These are phyloP conservation scores for Altica lythri DNA, from an alignment of 2,888 invertebrate species.

Conservation along the genomic window DNA sequence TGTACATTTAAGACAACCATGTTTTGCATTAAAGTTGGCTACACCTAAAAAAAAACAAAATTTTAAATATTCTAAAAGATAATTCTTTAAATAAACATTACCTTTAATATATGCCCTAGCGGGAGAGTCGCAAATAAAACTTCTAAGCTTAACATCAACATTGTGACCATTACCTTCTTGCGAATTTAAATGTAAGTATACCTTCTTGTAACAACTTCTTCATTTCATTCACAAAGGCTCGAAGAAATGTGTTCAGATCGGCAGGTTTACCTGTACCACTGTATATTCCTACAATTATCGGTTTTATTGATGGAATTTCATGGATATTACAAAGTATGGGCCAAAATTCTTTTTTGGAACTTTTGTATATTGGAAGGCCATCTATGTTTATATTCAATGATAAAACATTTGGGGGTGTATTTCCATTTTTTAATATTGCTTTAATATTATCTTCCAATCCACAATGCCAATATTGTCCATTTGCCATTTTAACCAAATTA, in stretches of 20 bases:
- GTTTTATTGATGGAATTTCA: slow-evolving; percentile 26
- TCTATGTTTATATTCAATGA: slow-evolving; percentile 35
- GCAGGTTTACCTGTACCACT: slow-evolving; percentile 30
- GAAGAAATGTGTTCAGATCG: slow-evolving; percentile 9
- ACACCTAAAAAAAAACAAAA: too few species aligned
- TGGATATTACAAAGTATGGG: slow-evolving; percentile 26
- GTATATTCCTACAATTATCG: slow-evolving; percentile 30
- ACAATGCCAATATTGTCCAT: slow-evolving; percentile 16
- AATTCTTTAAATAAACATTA: too few species aligned
- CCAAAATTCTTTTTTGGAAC: slow-evolving; percentile 36
- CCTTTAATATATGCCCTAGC: too few species aligned
- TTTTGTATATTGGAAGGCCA: slow-evolving; percentile 36
- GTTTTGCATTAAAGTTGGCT: too few species aligned
- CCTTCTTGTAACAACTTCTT: slow-evolving; percentile 1
- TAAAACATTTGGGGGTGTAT: not conserved
- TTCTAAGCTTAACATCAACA: too few species aligned
- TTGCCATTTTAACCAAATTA: slow-evolving; percentile 6
- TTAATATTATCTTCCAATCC: slow-evolving; percentile 6
- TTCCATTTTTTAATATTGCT: slow-evolving; percentile 7
- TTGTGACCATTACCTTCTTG: too few species aligned
- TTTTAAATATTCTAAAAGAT: too few species aligned
- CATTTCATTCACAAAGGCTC: slow-evolving; percentile 24
- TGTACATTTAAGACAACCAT: too few species aligned
- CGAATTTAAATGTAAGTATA: too few species aligned
- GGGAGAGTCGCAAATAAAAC: too few species aligned